Base-by-base conservation (phyloP, 2,113 vertebrate genomes). In the Progne subis region DNA sequence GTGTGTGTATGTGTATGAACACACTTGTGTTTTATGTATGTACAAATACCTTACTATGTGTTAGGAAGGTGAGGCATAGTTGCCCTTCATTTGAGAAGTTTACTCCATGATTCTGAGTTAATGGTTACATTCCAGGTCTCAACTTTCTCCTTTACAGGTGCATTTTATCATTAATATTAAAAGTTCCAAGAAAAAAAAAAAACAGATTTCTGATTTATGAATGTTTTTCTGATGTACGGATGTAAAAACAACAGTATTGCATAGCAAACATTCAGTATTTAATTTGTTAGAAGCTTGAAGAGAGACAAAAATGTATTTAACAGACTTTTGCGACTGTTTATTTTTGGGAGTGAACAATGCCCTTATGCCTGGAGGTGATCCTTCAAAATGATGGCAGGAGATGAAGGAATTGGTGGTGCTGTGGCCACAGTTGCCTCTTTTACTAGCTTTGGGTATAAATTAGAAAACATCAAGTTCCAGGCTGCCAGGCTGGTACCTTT, bases 381-480 rank as follows among this genome's bases (percentile, higher is more conserved):
- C 23, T 90, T 92, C 71, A 95, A 70, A 91, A 50, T 57, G 34
- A 94, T 80, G 34, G 57, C 70, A 91, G n/a, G 44, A 92, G 74
- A 76, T 72, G 75, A 91, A 93, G 83, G 93, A 94, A 88, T 57
- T 9, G 1, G 78, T 85, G 50, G 20, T 70, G 18, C 13, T 77
- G 37, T 77, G 93, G 82, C 75, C 55, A 83, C 80, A 80, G 49
- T 60, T 89, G 74, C 61, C 77, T 91, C 46, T 88, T 91, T 67
- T 94, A 72, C 55, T 82, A 63, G 46, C 63, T 93, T 87, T 90
- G 59, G 70, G 63, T 85, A 72, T 94, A 91, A 95, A 95, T 95
- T 88, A 88, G 50, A 90, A 87, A 91, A 59, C 61, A 90, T 87
- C 74, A 79, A 78, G 59, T 74, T 90, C 41, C 59, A 77, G 71